Percentiles rank a stretch among this genome's conserved stretches.
These are phyloP conservation scores for Sesia bembeciformis DNA, from an alignment of 2,888 invertebrate genomes.

Conservation along the genomic window DNA sequence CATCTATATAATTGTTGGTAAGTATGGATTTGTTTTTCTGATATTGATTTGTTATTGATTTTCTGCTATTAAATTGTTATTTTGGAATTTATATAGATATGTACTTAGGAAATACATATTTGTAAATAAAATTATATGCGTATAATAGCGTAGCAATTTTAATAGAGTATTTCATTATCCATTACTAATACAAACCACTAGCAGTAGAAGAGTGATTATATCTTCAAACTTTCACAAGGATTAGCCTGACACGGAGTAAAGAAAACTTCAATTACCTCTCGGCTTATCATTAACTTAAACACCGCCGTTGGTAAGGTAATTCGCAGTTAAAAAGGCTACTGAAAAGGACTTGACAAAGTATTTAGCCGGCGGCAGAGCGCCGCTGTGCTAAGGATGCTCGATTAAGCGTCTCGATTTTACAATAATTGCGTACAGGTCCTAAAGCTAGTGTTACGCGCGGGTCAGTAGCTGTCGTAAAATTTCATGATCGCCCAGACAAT, in stretches of 20 bases:
- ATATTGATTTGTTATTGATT: too few relatives aligned
- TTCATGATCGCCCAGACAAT: conserved; percentile 42
- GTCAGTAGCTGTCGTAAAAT: conserved; percentile 56
- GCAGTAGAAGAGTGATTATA: too few relatives aligned
- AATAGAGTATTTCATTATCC: too few relatives aligned
- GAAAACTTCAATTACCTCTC: conserved; percentile 6
- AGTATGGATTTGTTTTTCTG: background rate
- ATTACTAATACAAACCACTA: too few relatives aligned
- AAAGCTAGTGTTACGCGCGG: conserved; percentile 43
- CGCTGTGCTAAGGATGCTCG: conserved; percentile 20
- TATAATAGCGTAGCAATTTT: too few relatives aligned
- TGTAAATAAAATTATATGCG: too few relatives aligned
- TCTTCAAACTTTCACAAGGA: conserved; percentile 9
- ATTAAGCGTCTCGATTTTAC: conserved; percentile 44
- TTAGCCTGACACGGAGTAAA: conserved; percentile 11
- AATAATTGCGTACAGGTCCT: conserved; percentile 49
- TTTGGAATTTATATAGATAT: too few relatives aligned
- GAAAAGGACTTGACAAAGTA: conserved; percentile 41
- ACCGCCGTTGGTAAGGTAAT: conserved; percentile 29
- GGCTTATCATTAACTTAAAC: conserved; percentile 29
- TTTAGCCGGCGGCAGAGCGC: conserved; percentile 28
- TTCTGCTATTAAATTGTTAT: too few relatives aligned
- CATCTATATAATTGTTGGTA: background rate
- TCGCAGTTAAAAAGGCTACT: conserved; percentile 34
- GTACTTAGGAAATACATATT: too few relatives aligned